Conservation (phyloP, 2,797 vertebrate genomes). For the Mionectes olivaceus region DNA sequence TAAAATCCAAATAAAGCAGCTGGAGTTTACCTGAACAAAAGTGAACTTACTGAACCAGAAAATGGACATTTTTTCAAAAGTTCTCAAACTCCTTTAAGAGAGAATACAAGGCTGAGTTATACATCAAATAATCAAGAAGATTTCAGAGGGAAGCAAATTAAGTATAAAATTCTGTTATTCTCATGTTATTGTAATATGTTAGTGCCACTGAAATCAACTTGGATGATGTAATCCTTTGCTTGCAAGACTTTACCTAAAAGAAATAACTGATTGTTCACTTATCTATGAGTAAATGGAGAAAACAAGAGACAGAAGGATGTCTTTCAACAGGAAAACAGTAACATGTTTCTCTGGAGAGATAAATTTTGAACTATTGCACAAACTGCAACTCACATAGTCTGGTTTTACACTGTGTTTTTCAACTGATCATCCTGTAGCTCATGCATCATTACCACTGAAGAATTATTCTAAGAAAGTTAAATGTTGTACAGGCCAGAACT, state of each 20-base stretch:
- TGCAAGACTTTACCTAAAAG: neutral
- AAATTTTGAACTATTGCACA: neutral
- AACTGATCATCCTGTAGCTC: neutral
- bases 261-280: neutral
- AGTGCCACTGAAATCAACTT: neutral
- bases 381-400: neutral
- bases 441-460: neutral
- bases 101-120: neutral
- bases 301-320: neutral
- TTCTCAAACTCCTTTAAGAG: neutral
- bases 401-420: neutral
- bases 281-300: neutral
- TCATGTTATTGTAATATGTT: neutral
- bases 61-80: neutral
- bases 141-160: neutral
- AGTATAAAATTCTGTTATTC: neutral
- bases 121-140: neutral
- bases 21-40: neutral
- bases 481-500: neutral
- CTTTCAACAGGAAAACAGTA: neutral
- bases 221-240: neutral
- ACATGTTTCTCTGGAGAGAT: neutral
- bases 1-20: neutral
- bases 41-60: constrained; percentile 2
- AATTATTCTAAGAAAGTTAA: neutral